Conservation (phyloP, 2,113 vertebrate genomes). For the Phaethon lepturus region DNA sequence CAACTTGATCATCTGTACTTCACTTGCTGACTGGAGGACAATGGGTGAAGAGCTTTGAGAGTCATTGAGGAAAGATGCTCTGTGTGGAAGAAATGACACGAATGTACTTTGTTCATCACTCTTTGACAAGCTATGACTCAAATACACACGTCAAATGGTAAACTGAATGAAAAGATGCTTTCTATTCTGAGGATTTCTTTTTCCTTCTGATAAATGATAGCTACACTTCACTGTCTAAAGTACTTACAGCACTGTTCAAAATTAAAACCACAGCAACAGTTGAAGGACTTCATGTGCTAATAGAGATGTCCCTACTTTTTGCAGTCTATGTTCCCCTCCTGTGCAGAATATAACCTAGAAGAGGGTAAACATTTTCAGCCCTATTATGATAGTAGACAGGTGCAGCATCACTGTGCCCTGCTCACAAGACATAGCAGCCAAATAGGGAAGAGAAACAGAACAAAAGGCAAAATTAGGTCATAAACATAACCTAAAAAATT, state of each 20-base stretch:
- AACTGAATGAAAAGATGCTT: background rate
- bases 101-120: background rate
- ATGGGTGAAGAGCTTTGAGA: background rate
- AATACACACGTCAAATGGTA: background rate
- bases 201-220: background rate
- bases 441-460: slow-evolving; percentile 34
- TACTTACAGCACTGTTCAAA: background rate
- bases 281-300: background rate
- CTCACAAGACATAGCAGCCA: background rate
- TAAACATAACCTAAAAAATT: background rate
- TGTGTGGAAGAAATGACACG: background rate
- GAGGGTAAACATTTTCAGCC: background rate
- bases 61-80: background rate
- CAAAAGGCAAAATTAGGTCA: background rate
- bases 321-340: background rate
- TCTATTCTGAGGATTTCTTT: background rate
- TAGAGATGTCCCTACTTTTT: background rate
- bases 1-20: background rate
- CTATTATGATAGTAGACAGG: background rate
- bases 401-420: background rate
- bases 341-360: background rate
- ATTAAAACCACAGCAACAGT: background rate
- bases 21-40: background rate
- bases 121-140: slow-evolving; percentile 1
- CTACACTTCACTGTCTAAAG: background rate